Base-by-base conservation (phyloP, 2,888 invertebrate genomes). In the Athalia cordata region DNA sequence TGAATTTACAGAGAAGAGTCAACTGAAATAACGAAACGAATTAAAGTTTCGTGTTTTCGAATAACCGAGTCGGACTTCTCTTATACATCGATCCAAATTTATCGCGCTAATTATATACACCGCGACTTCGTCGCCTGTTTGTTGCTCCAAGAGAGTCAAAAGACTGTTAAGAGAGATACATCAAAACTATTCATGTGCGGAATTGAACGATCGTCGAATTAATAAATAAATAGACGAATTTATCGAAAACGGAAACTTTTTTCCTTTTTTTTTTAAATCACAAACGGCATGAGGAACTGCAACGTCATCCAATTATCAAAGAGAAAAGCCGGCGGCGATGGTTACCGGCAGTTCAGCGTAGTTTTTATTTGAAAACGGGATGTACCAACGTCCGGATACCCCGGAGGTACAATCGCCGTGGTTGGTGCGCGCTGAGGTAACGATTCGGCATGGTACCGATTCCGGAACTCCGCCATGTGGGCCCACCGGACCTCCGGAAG, bases 401-500 rank as follows among this genome's bases (percentile, higher is more conserved):
- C 67, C 83, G 72, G 91, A 91, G 82, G 80, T 91, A 59, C 91
- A 92, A 45, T 93, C 93, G 81, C 94, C 94, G 86, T 94, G 94
- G 94, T 92, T 93, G 57, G 93, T 94, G 84, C 94, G 92, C 87
- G 96, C 93, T 77, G 94, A 94, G 85, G 91, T 94, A 80, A 94
- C 93, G 9, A 92, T 93, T 75, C 92, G 93, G 61, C 93, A 93
- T 80, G 90, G 90, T 5, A 90, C 90, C 55, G 89, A 90, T 75
- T 86, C 87, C 4, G 88, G 89, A 74, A 74, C 80, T n/a, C 81
- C 80, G 47, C 57, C 77, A 47, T 57, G 45, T n/a, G 13, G 64
- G 84, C 88, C 80, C 83, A 91, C 83, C 83, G 89, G 8, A 87
- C 89, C 83, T 79, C 82, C 67, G 82, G 87, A 82, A 7, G 90